Conservation (phyloP, 1,140 invertebrate genomes). For the Pseudomyrmex sp. region DNA sequence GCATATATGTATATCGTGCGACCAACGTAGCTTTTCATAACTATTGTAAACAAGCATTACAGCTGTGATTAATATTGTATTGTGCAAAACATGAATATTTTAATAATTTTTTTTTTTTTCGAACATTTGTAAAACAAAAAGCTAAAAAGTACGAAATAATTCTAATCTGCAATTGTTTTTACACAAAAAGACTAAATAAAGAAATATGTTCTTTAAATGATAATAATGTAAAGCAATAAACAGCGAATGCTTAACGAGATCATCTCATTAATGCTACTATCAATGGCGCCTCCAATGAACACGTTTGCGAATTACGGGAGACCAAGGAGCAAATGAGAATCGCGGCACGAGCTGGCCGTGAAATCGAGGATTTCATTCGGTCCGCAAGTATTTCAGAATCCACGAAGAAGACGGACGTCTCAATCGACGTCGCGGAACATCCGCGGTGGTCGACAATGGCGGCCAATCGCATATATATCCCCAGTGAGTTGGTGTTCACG, state of each 20-base stretch:
- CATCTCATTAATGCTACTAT: background rate
- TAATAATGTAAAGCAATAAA: background rate
- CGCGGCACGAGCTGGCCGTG: constrained; percentile 39
- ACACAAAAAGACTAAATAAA: too few relatives aligned
- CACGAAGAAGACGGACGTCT: constrained; percentile 73
- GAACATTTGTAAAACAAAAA: too few relatives aligned
- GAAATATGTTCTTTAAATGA: too few relatives aligned
- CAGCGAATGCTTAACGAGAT: background rate
- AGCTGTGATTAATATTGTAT: constrained; percentile 40
- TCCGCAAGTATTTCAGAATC: constrained; percentile 64
- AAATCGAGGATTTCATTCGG: constrained; percentile 38
- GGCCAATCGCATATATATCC: constrained; percentile 73
- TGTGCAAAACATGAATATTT: background rate
- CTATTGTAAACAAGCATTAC: constrained; percentile 51
- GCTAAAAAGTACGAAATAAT: too few relatives aligned
- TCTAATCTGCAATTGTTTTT: too few relatives aligned
- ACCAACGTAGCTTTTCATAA: constrained; percentile 32
- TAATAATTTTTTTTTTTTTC: too few relatives aligned
- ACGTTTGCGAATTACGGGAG: background rate
- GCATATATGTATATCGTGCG: constrained; percentile 6
- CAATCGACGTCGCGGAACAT: constrained; percentile 69
- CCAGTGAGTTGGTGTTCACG: constrained; percentile 74
- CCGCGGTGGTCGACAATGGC: constrained; percentile 75
- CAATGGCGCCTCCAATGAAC: background rate
- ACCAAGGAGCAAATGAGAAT: constrained; percentile 18